Base-by-base conservation (phyloP, 2,888 invertebrate genomes). In the Cephus pulcher region DNA sequence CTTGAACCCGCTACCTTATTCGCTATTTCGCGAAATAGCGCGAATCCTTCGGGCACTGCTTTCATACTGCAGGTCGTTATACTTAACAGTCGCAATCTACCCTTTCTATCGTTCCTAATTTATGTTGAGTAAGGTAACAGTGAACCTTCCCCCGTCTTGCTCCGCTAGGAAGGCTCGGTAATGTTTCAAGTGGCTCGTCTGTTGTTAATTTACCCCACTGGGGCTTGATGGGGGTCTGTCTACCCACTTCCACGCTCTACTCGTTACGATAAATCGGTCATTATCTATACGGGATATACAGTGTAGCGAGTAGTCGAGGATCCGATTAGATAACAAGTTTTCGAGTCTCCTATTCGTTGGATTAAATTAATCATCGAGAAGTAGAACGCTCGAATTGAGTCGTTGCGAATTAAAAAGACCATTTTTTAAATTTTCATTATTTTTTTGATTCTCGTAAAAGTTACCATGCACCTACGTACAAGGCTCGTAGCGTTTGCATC, bases 181-280 rank as follows among this genome's bases (percentile, higher is more conserved):
- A 90, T 90, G 90, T 90, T 90, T 90, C 90, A 90, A 90, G 90
- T 89, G 89, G 89, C 89, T 89, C 89, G 90, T 90, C 90, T 88
- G 90, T 90, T 90, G 90, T 90, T 90, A 90, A 90, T 90, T 90
- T 89, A 90, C 88, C 89, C 84, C 80, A 80, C 79, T 80, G 86
- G 84, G 86, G 80, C 86, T 87, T 88, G 89, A 90, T 86, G 89
- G 87, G 88, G 87, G 89, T 88, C 88, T 88, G 89, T 89, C 90
- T 89, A 87, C 87, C 83, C 86, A 84, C 84, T 84, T 85, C 85
- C 86, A 84, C 86, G 87, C 88, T 87, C 84, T 83, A 84, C 84
- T 87, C 87, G 86, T 86, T 86, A 87, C 90, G 88, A 87, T 87
- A 87, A 89, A 90, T 90, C 90, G 89, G 88, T 89, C 87, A 89